Conservation (phyloP, 2,888 invertebrate genomes). For the Erebia palarica region DNA sequence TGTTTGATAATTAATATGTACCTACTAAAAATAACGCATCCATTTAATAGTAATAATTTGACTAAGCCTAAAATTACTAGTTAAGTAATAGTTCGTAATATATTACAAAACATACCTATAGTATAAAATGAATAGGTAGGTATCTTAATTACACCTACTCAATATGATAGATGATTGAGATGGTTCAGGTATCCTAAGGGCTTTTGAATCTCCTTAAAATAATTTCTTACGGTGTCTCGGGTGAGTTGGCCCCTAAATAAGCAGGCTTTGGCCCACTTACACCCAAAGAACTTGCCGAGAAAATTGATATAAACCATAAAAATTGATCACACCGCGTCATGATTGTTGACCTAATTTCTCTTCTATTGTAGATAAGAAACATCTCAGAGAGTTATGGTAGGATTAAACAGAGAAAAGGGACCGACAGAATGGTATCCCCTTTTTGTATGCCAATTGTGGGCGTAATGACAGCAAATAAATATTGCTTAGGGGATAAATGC, state of each 20-base stretch:
- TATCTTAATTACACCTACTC: no score
- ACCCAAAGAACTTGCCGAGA: neutral
- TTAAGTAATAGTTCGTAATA: no score
- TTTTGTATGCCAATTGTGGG: slow-evolving; percentile 30
- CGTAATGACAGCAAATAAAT: slow-evolving; percentile 26
- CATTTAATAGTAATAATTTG: no score
- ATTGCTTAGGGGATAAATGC: slow-evolving; percentile 22
- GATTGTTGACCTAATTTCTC: slow-evolving; percentile 46
- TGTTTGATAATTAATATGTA: no score
- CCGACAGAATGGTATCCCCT: slow-evolving; percentile 23
- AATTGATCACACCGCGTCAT: slow-evolving; percentile 32
- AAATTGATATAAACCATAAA: slow-evolving; percentile 22
- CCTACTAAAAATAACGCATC: no score
- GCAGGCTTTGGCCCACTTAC: neutral
- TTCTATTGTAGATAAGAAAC: slow-evolving; percentile 43
- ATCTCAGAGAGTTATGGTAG: slow-evolving; percentile 41
- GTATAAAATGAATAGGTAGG: no score
- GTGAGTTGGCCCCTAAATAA: neutral
- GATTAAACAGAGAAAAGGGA: slow-evolving; percentile 33
- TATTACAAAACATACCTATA: no score
- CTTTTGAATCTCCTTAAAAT: no score
- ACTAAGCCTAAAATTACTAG: no score
- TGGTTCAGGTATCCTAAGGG: no score
- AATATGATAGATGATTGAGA: no score
- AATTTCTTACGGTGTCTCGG: no score